A percentile compares a stretch with the other conserved stretches of the same genome.
Evolutionary conservation across 2,797 vertebrate species (phyloP).

Genomic region (Alca torda): DNA sequence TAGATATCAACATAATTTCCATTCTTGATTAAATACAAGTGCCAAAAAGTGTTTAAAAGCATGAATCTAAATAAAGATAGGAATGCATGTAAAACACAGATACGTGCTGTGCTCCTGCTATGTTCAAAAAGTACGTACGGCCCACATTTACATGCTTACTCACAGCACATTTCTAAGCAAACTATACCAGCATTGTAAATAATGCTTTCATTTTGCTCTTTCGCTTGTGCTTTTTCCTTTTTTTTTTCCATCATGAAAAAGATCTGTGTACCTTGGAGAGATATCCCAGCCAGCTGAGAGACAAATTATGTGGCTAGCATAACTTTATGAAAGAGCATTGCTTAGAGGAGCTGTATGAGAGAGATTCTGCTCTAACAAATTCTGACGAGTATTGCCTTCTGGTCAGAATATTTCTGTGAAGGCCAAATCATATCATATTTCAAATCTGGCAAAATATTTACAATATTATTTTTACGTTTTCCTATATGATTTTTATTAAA

Average conservation of each 20-base stretch:
- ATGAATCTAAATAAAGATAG: not conserved
- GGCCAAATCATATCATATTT: not conserved
- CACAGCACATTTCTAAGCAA: not conserved
- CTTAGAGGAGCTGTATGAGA: not conserved
- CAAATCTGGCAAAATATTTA: constrained; percentile 5
- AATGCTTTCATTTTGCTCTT: not conserved
- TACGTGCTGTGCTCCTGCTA: not conserved
- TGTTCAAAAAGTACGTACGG: not conserved
- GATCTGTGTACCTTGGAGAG: constrained; percentile 41
- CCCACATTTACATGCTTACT: not conserved
- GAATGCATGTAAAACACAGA: not conserved
- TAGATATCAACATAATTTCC: not conserved
- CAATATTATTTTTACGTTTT: constrained; percentile 8
- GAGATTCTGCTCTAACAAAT: constrained; percentile 30
- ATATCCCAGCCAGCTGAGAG: constrained; percentile 36
- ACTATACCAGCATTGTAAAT: not conserved
- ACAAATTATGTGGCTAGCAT: constrained; percentile 32
- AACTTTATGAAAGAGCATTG: constrained; percentile 30
- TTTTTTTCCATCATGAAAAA: not conserved
- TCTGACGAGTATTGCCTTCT: not conserved
- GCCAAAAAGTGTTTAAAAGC: not conserved
- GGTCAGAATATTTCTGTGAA: constrained; percentile 6
- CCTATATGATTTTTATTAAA: not conserved
- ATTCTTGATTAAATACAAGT: constrained; percentile 8
- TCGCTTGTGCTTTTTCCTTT: not conserved